Base-by-base conservation (phyloP, 2,113 vertebrate genomes). In the Ia io region DNA sequence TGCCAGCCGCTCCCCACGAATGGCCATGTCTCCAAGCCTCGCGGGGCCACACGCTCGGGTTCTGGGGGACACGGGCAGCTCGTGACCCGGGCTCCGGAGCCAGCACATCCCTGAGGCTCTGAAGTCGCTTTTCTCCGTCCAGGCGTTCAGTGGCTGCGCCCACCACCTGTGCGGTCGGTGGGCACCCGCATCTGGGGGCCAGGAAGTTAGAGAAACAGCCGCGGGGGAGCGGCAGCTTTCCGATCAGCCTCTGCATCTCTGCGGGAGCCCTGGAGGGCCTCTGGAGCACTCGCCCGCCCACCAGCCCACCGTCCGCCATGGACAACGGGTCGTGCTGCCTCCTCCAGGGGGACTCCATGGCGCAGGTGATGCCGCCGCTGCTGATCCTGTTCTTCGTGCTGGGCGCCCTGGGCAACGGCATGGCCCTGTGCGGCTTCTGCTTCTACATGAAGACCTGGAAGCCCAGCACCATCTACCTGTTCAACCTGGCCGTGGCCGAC, bases 371-470 rank as follows among this genome's bases (percentile, higher is more conserved):
- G 96, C 96, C 96, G 0, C 78, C 96, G 1, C 63, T 98, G 32
- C 98, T 99, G 95, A 98, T 98, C 12, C 8, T 99, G 53, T 98
- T 98, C 74, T 98, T 99, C 9, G 97, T 99, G 77, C 93, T 99
- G 28, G 99, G 98, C 0, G 88, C 98, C 76, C 97, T 99, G 67
- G 98, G 99, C 93, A 98, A 98, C 2, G 97, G 97, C 2, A 93
- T 98, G 0, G 98, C 98, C 69, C 97, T 99, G 42, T 98, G 98
- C 59, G 97, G 99, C 32, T 99, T 99, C 97, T 98, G 98, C 78
- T 99, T 99, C 93, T 98, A 98, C 86, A 97, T 98, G 56, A 99
- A 98, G 93, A 98, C 98, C 94, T 99, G 98, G 98, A 99, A 98
- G 93, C 97, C 98, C 6, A 99, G 99, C 84, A 98, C 98, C 0